Percentiles rank a stretch among this genome's conserved stretches.
Conservation (phyloP, 2,797 vertebrate species). For the Poeciliopsis presidionis region DNA sequence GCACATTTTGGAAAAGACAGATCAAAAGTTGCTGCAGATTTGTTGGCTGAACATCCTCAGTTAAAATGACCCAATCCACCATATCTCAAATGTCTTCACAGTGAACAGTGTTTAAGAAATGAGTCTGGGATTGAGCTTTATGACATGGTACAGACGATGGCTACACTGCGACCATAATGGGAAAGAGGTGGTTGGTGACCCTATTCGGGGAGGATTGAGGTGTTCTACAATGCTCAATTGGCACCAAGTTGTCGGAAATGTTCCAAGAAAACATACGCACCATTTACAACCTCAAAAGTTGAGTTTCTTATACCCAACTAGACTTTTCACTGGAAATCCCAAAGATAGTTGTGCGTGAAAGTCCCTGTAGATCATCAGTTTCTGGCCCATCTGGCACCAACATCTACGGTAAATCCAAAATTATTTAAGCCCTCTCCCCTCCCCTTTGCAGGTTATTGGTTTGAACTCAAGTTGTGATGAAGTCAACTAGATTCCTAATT, state of each 20-base stretch:
- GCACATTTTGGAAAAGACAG: not conserved
- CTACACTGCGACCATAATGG: constrained; percentile 33
- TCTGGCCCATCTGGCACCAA: not conserved
- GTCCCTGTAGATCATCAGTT: not conserved
- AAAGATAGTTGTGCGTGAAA: not conserved
- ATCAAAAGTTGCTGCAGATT: not conserved
- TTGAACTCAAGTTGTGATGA: not conserved
- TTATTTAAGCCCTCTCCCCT: not conserved
- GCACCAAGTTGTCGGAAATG: not conserved
- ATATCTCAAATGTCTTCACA: not conserved
- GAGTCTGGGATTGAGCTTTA: not conserved
- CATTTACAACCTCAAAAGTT: not conserved
- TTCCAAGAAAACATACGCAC: not conserved
- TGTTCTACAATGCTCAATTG: not conserved
- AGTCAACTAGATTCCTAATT: not conserved
- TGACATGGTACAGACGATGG: constrained; percentile 20
- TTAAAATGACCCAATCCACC: not conserved
- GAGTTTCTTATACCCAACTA: not conserved
- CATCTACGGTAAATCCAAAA: not conserved
- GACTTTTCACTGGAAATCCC: not conserved
- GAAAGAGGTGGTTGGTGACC: not conserved
- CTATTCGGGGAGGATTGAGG: not conserved
- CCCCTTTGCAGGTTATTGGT: not conserved
- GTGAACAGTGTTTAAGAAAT: not conserved
- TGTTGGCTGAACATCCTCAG: not conserved